Percentiles rank a stretch among this genome's conserved stretches.
phyloP scores from a whole-genome alignment of 2,797 vertebrate genomes.

The Pangasius krempfi region DNA sequence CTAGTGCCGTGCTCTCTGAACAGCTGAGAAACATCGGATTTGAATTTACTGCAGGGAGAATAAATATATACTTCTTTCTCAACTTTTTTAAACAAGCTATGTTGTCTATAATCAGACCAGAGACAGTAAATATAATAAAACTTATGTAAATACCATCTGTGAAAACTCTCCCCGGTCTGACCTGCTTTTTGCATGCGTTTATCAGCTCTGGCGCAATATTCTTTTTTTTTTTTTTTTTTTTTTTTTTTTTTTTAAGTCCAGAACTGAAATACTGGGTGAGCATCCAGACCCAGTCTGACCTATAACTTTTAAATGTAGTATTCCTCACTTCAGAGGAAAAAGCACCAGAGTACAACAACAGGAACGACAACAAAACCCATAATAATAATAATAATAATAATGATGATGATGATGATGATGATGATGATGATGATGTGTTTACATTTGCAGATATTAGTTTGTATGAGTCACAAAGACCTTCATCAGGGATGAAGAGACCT shows the following conservation, averaged over 20 bases:
- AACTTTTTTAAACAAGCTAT: not conserved
- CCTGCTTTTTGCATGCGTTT: not conserved
- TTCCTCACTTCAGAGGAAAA: not conserved
- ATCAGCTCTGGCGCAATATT: too few species aligned
- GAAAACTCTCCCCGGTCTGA: not conserved
- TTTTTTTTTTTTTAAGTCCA: too few species aligned
- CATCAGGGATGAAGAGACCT: constrained; percentile 61
- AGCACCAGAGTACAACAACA: not conserved
- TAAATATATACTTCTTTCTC: not conserved
- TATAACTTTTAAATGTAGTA: not conserved
- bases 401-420: not conserved
- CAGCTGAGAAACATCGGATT: not conserved
- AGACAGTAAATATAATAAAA: not conserved
- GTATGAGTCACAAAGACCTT: constrained; percentile 55
- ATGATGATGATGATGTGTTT: constrained; percentile 22
- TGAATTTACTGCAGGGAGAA: not conserved
- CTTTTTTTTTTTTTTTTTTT: too few species aligned
- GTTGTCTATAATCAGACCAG: not conserved
- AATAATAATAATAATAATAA: not conserved
- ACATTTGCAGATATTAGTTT: constrained; percentile 74
- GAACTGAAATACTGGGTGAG: not conserved
- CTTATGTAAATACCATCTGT: not conserved
- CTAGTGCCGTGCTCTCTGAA: not conserved
- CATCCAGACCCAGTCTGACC: not conserved
- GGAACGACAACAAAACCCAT: not conserved